phyloP scores from a whole-genome alignment of 2,113 vertebrate genomes.

The Aphelocoma coerulescens region DNA sequence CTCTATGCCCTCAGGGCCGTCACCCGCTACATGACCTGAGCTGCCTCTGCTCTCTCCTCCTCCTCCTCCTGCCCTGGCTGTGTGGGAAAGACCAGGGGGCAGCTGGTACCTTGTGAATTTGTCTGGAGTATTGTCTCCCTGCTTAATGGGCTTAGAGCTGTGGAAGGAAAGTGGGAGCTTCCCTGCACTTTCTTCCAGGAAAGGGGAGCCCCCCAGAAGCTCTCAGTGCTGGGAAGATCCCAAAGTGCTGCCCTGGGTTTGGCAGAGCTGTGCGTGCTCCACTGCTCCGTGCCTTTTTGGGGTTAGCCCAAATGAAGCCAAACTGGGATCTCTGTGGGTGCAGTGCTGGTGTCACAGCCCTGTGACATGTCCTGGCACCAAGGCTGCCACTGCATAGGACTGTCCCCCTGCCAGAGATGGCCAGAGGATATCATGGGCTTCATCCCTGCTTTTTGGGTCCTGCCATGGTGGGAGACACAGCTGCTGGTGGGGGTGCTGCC shows the following conservation, averaged over 20 bases:
- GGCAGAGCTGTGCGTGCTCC: neutral
- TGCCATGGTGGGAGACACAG: fast-evolving
- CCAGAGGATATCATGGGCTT: neutral
- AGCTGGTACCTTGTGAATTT: neutral
- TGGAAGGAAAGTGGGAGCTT: neutral
- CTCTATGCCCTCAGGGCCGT: slow-evolving; percentile 88
- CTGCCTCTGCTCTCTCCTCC: neutral
- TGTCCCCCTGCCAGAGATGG: neutral
- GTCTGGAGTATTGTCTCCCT: neutral
- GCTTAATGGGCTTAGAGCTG: neutral
- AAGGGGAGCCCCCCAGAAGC: neutral
- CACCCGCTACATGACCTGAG: slow-evolving; percentile 82
- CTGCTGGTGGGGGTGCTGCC: neutral
- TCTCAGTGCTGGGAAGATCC: neutral
- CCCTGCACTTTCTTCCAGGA: neutral
- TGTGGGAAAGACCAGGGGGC: neutral
- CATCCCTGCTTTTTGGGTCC: neutral
- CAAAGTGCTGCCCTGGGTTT: neutral
- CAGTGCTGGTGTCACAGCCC: neutral
- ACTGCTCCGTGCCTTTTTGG: neutral
- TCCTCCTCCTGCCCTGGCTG: neutral
- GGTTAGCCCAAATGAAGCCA: fast-evolving
- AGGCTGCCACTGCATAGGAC: fast-evolving
- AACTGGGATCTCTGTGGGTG: neutral
- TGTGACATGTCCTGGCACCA: neutral